Percentiles rank a stretch among this genome's conserved stretches.
phyloP scores from a whole-genome alignment of 1,140 invertebrate genomes.

The Chymomyza costata region DNA sequence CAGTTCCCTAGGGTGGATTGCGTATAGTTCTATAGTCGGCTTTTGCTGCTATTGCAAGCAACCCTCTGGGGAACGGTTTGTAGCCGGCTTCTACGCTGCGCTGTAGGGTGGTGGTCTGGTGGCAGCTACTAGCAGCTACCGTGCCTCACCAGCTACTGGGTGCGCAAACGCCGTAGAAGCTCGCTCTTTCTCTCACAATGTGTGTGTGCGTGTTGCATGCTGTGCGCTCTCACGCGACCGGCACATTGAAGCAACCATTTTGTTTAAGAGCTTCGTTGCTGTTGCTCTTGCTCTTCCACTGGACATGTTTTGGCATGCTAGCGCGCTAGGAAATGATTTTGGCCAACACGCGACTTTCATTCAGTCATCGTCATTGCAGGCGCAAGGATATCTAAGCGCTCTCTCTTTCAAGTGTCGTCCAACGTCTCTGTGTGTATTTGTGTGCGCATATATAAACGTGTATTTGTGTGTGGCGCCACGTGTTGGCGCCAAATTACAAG shows the following conservation, averaged over 20 bases:
- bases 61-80: slow-evolving; percentile 51
- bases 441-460: too few species aligned
- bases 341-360: slow-evolving; percentile 48
- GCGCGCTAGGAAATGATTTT: slow-evolving; percentile 31
- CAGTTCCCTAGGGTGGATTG: slow-evolving; percentile 48
- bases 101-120: slow-evolving; percentile 46
- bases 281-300: too few species aligned
- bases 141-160: slow-evolving; percentile 2
- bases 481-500: slow-evolving; percentile 45
- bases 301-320: slow-evolving; percentile 47
- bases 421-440: neutral
- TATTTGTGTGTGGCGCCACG: too few species aligned
- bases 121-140: slow-evolving; percentile 10
- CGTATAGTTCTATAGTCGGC: neutral
- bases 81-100: slow-evolving; percentile 2
- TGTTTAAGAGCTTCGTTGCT: neutral
- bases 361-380: slow-evolving; percentile 66
- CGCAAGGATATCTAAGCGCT: slow-evolving; percentile 55
- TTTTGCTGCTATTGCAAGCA: slow-evolving; percentile 25
- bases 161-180: too few species aligned
- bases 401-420: neutral
- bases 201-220: neutral
- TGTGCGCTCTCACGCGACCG: slow-evolving; percentile 3
- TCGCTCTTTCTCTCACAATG: neutral
- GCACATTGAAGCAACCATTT: neutral